Base-by-base conservation (phyloP, 2,113 vertebrate genomes). In the Montifringilla adamsi region DNA sequence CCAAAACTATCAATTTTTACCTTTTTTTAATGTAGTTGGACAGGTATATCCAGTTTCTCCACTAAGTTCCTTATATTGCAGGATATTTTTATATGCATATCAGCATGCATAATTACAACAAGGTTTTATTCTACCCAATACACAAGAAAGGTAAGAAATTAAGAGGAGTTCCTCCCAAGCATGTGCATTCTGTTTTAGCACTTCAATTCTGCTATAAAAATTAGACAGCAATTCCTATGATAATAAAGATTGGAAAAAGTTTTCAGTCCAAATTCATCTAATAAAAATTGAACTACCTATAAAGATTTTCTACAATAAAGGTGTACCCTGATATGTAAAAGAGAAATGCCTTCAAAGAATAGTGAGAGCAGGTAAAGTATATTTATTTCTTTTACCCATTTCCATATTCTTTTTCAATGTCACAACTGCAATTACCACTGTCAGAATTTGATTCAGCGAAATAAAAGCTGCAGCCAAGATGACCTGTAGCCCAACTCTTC, bases 261-360 rank as follows among this genome's bases (percentile, higher is more conserved):
- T 81, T 83, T 84, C 83, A 93, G 72, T 89, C 47, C 79, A 95
- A 93, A 92, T 93, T 84, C 66, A 62, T 79, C 52, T 67, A 84
- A 76, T 93, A 96, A 94, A 96, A 93, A 94, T 81, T 90, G 35
- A 90, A 28, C 44, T 89, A 92, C 35, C 33, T 96, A 90, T 56
- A 94, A 93, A 89, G 72, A 95, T 83, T 87, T 96, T 93, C 92
- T 91, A 83, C 39, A 93, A 84, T 64, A 83, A 95, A 88, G 26
- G 56, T 46, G 46, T 67, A 94, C 67, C 76, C 87, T 94, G 73
- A 92, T 84, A 74, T 52, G 84, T 68, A 88, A 93, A 96, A 83
- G 80, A 81, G 81, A 94, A 94, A 95, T 74, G 64, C 58, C n/a
- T 95, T 75, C 87, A 86, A 97, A 95, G 72, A 92, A 93, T 79